phyloP scores from a whole-genome alignment of 2,888 invertebrate genomes.

The Ypsolopha sequella region DNA sequence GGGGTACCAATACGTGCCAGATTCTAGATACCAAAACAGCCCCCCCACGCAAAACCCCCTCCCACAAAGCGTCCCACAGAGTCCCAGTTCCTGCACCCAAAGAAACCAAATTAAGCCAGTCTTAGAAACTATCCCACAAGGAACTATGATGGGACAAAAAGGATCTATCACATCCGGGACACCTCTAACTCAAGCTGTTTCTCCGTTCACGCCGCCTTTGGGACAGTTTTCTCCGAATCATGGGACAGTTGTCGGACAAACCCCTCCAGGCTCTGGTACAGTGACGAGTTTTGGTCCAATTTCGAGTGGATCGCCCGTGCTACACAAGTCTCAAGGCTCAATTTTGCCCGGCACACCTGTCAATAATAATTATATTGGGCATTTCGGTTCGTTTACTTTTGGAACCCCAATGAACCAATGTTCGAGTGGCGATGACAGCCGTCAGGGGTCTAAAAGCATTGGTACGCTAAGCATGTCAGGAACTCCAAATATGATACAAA shows the following conservation, averaged over 20 bases:
- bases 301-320: conserved; percentile 13
- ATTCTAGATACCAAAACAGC: conserved; percentile 29
- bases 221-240: conserved; percentile 23
- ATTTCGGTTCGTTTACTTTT: conserved; percentile 4
- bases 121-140: conserved; percentile 53
- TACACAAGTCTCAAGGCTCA: conserved; percentile 1
- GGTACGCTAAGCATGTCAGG: neutral
- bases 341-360: conserved; percentile 18
- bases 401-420: conserved; percentile 2
- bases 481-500: too few species aligned
- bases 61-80: conserved; percentile 16
- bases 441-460: neutral
- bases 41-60: conserved; percentile 26
- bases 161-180: conserved; percentile 29
- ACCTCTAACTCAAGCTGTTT: conserved; percentile 20
- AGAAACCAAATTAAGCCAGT: conserved; percentile 35
- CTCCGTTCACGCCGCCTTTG: conserved; percentile 24
- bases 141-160: conserved; percentile 25
- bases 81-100: conserved; percentile 14
- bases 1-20: conserved; percentile 46
- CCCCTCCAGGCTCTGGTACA: conserved; percentile 2
- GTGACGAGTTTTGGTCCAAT: conserved; percentile 11
- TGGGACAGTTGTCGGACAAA: conserved; percentile 12
- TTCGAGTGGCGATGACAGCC: too few species aligned
- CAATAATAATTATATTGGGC: neutral